Evolutionary conservation across 1,140 invertebrate genomes (phyloP).

Genomic region (Stenopsyche tienmushanensis): DNA sequence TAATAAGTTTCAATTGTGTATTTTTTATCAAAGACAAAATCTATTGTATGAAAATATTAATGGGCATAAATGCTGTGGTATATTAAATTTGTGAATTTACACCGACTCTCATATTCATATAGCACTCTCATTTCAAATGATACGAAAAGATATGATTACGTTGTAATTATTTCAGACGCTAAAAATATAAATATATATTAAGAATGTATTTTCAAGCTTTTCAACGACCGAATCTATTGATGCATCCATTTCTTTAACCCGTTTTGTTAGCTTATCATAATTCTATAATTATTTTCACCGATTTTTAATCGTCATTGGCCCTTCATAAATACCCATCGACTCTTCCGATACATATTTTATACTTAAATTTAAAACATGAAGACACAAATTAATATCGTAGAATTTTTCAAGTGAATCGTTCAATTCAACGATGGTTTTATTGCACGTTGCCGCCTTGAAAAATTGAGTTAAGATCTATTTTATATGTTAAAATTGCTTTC

Average conservation of each 20-base stretch:
- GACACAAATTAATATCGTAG: constrained; percentile 4
- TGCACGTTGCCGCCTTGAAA: no score
- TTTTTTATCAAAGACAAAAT: no score
- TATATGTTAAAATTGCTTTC: no score
- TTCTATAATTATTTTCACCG: not conserved
- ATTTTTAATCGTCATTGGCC: constrained; percentile 27
- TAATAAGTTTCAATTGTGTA: no score
- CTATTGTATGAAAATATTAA: no score
- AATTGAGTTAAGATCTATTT: no score
- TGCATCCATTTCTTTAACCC: not conserved
- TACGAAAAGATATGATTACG: not conserved
- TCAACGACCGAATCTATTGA: not conserved
- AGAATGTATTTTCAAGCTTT: not conserved
- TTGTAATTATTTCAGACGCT: not conserved
- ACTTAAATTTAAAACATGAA: constrained; percentile 6
- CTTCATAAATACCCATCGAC: constrained; percentile 16
- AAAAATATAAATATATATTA: not conserved
- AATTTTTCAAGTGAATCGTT: not conserved
- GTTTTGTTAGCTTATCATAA: not conserved
- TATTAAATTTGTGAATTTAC: no score
- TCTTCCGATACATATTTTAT: not conserved
- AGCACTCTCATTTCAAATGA: not conserved
- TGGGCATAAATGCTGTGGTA: no score
- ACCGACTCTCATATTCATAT: no score
- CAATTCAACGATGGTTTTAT: no score